A percentile compares a stretch with the other conserved stretches of the same genome.
Conservation (phyloP, 2,888 invertebrate genomes). For the Thymelicus acteon region DNA sequence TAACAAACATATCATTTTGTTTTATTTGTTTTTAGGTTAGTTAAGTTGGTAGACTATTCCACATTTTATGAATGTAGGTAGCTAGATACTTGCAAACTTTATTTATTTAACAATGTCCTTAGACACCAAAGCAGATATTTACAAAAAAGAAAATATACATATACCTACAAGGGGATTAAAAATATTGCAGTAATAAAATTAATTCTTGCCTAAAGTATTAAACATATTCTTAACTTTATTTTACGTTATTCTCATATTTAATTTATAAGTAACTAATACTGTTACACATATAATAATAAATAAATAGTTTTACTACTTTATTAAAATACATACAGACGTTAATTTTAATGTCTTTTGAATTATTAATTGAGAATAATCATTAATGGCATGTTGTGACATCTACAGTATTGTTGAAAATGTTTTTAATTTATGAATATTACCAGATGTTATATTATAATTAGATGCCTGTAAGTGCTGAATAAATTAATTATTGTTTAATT, state of each 20-base stretch:
- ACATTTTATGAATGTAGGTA: slow-evolving; percentile 40
- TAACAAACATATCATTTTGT: slow-evolving; percentile 74
- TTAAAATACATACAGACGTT: slow-evolving; percentile 6
- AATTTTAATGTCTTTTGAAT: slow-evolving; percentile 10
- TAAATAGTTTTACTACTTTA: not conserved
- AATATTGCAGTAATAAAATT: slow-evolving; percentile 27
- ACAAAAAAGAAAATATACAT: no score
- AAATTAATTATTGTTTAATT: slow-evolving; percentile 24
- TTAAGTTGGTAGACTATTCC: slow-evolving; percentile 1
- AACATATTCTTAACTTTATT: slow-evolving; percentile 37
- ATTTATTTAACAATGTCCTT: not conserved
- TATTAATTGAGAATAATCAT: slow-evolving; percentile 10
- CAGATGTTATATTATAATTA: slow-evolving; percentile 8
- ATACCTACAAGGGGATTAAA: not conserved
- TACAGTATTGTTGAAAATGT: not conserved
- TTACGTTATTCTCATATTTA: slow-evolving; percentile 10
- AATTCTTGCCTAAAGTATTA: slow-evolving; percentile 52
- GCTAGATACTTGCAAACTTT: not conserved
- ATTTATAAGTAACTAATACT: slow-evolving; percentile 2
- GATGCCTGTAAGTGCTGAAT: slow-evolving; percentile 15
- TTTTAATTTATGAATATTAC: slow-evolving; percentile 13
- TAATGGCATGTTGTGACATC: slow-evolving; percentile 21
- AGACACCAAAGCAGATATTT: not conserved
- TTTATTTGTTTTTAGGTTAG: slow-evolving; percentile 12
- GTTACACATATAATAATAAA: not conserved